phyloP scores from a whole-genome alignment of 2,113 vertebrate species.

The Lepus americanus region DNA sequence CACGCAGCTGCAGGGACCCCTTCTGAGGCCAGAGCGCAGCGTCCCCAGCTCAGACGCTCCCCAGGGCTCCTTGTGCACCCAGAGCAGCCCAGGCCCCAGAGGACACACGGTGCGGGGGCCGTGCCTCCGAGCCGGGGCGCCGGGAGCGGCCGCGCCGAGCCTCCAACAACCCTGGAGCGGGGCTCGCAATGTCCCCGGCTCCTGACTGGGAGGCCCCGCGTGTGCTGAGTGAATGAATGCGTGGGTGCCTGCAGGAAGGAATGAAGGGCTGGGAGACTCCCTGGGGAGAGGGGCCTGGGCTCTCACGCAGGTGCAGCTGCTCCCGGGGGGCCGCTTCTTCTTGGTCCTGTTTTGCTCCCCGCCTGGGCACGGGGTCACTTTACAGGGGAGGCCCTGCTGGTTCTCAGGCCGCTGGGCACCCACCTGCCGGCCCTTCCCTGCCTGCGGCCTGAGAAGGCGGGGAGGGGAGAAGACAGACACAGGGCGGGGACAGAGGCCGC shows the following conservation, averaged over 20 bases:
- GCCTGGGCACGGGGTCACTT: neutral
- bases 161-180: neutral
- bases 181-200: no score
- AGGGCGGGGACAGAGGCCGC: neutral
- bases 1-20: accelerated
- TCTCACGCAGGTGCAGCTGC: no score
- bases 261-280: no score
- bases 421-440: accelerated
- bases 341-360: neutral
- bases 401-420: neutral
- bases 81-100: neutral
- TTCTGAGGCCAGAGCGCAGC: neutral
- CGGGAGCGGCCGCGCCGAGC: no score
- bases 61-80: accelerated
- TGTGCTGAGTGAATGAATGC: neutral
- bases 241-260: no score
- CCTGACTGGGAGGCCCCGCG: neutral
- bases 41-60: neutral
- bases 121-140: neutral
- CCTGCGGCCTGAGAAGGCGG: neutral
- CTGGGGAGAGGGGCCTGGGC: no score
- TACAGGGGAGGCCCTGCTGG: accelerated
- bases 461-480: neutral
- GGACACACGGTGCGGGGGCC: accelerated
- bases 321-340: neutral